phyloP scores from a whole-genome alignment of 2,888 invertebrate species.

The Drosophila fulvimacula region DNA sequence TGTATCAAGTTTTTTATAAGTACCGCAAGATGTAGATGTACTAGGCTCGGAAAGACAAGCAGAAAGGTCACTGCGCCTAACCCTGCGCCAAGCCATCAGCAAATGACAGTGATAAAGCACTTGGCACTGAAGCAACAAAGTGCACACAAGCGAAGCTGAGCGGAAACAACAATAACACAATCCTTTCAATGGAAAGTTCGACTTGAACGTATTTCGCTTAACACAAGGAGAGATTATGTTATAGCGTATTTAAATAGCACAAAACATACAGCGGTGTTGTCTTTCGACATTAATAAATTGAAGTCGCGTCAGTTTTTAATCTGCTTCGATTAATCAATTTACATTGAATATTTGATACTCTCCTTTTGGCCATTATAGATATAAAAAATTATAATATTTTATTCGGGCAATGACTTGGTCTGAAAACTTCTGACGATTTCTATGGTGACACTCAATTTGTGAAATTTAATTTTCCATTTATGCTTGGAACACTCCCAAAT shows the following conservation, averaged over 20 bases:
- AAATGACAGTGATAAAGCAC: slow-evolving; percentile 53
- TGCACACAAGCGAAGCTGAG: slow-evolving; percentile 19
- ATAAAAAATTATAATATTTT: not conserved
- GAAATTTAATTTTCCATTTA: not conserved
- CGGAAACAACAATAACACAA: slow-evolving; percentile 13
- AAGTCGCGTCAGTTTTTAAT: slow-evolving; percentile 12
- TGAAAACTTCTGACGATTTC: not conserved
- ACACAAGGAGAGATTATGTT: not conserved
- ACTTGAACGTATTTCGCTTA: not conserved
- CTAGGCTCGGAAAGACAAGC: slow-evolving; percentile 23
- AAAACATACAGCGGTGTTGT: slow-evolving; percentile 5
- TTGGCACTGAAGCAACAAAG: slow-evolving; percentile 34
- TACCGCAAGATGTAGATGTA: not conserved
- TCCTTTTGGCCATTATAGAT: not conserved
- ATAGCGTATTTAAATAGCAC: not conserved
- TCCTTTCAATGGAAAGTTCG: not conserved
- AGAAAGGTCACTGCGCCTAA: slow-evolving; percentile 61
- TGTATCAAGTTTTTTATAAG: slow-evolving; percentile 37
- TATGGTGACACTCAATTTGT: too few relatives aligned
- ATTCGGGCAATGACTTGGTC: not conserved
- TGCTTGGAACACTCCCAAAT: not conserved
- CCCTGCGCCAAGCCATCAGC: slow-evolving; percentile 1
- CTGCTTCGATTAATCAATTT: slow-evolving; percentile 41
- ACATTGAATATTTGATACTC: slow-evolving; percentile 23
- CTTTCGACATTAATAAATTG: slow-evolving; percentile 25